Evolutionary conservation across 2,888 invertebrate genomes (phyloP).

Genomic region (Lypha dubia): DNA sequence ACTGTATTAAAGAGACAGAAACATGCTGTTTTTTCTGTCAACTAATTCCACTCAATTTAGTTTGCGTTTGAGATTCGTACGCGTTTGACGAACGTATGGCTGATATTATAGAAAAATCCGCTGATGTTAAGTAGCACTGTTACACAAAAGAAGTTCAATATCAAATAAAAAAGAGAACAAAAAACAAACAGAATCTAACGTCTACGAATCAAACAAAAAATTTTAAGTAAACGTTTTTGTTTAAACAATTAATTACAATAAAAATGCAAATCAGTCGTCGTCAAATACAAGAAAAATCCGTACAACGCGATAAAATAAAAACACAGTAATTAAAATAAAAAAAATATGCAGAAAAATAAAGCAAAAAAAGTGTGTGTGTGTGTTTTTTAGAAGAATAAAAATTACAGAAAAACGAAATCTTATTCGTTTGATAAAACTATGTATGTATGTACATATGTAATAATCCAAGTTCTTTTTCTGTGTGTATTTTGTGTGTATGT

Average conservation of each 20-base stretch:
- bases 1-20: slow-evolving; percentile 41
- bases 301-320: slow-evolving; percentile 50
- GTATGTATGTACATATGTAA: too few relatives aligned
- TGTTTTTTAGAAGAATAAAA: slow-evolving; percentile 40
- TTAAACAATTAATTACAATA: slow-evolving; percentile 32
- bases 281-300: slow-evolving; percentile 29
- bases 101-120: slow-evolving; percentile 49
- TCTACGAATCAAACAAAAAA: slow-evolving; percentile 40
- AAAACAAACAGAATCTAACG: slow-evolving; percentile 28
- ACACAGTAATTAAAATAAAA: slow-evolving; percentile 4
- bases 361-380: slow-evolving; percentile 44
- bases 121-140: slow-evolving; percentile 31
- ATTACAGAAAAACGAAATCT: background rate
- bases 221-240: slow-evolving; percentile 33
- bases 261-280: slow-evolving; percentile 60
- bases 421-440: slow-evolving; percentile 38
- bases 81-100: slow-evolving; percentile 52
- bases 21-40: slow-evolving; percentile 47
- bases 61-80: slow-evolving; percentile 69
- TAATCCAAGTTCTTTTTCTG: slow-evolving; percentile 29
- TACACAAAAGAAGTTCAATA: slow-evolving; percentile 65
- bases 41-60: slow-evolving; percentile 61
- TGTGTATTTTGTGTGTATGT: slow-evolving; percentile 30
- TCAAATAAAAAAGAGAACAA: slow-evolving; percentile 39
- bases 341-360: background rate